Evolutionary conservation across 2,797 vertebrate genomes (phyloP), one percentile per base, ranked within the genome.

Genomic region (Naso thynnoides): DNA sequence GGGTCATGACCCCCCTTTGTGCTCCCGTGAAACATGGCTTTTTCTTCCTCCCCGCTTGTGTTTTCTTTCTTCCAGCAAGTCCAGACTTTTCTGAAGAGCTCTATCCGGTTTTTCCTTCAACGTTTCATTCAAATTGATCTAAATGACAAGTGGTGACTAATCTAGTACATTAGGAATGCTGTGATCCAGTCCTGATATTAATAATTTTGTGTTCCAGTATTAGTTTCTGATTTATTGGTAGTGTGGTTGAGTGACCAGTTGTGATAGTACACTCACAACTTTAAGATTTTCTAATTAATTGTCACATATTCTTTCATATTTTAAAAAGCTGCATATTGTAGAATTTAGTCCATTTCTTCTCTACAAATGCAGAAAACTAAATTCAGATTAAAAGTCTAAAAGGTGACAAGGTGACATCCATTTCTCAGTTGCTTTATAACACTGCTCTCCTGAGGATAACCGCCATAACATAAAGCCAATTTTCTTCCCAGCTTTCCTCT

Each of bases 1-100:
- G 77, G 75, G 82, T 76, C 63, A 60, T 58, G 67, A 70, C 63
- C 52, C 61, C 81, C 64, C 61, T 57, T 56, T 64, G 45, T 64
- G 62, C 61, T 70, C 36, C 14, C 75, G 65, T 61, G 41, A 84
- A 83, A 84, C 61, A 44, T 11, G 7, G n/a, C 27, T 31, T 49
- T 67, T 64, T 76, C 65, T 76, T 81, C 31, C 61, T 50, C n/a
- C 27, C 54, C 45, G 16, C 73, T 65, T 63, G 39, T 70, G 59
- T 73, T 73, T 56, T 78, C 65, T 84, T 73, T 68, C 16, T 49
- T 73, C n/a, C 44, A 39, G 47, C 11, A 50, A 57, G 69, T 57
- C 29, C 15, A 57, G 6, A 31, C 62, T 36, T 56, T 60, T 68
- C 13, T 45, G n/a, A 69, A 36, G 38, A 52, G 19, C 41, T 73